Base-by-base conservation (phyloP, 2,888 invertebrate species). In the Euzophera pinguis region DNA sequence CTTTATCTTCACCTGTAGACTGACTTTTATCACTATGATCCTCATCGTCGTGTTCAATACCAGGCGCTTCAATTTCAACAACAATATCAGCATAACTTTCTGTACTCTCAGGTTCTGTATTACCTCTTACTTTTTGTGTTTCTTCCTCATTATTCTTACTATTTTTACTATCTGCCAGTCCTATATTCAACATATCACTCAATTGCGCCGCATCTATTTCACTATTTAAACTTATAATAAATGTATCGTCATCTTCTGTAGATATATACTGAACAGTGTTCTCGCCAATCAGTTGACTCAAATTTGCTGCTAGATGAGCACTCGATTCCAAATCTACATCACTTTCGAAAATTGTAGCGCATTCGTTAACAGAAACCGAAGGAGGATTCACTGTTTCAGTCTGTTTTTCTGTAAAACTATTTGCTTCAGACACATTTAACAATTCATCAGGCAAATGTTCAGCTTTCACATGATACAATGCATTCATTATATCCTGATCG, bases 301-400 rank as follows among this genome's bases (percentile, higher is more conserved):
- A 64, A 65, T 90, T 89, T 0, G 85, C 88, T 0, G 90, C 85
- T 54, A 90, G 66, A 64, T 84, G 85, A 0, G 85, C 81, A 58
- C 90, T 90, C 0, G 84, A 83, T 67, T 90, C 90, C 53, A 90
- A 76, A 64, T 90, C 90, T 0, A 90, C 87, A 54, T 90, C 90
- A 32, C 81, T 88, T 62, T 90, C 90, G 52, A 90, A 90, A 64
- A 90, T 90, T 1, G 90, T 90, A 0, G 88, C 76, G 53, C 90
- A 89, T 57, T 88, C 90, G 34, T 82, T 81, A 0, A 86, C 85
- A 0, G 84, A 66, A 0, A 83, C 75, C 0, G 73, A 49, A 1
- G 72, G 65, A n/a, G 67, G 69, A 22, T 22, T 22, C 14, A 62
- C 56, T 37, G 57, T 27, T 0, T 65, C 35, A 22, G 74, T 68